Percentiles rank a stretch among this genome's conserved stretches.
Evolutionary conservation across 2,888 invertebrate species (phyloP).

Genomic region (Molanna angustata): DNA sequence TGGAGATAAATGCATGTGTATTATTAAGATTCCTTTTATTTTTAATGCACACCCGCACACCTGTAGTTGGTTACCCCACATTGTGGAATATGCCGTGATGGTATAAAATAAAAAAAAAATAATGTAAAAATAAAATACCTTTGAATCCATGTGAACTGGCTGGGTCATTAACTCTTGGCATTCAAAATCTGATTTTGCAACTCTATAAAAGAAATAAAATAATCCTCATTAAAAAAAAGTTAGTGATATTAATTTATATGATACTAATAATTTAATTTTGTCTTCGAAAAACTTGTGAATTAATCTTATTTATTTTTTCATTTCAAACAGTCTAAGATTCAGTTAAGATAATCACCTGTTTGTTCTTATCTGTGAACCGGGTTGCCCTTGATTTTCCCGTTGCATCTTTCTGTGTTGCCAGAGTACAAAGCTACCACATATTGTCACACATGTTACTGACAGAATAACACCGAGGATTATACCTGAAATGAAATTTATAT

Average conservation of each 20-base stretch:
- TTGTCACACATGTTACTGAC: constrained; percentile 45
- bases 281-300: no score
- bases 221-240: no score
- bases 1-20: no score
- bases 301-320: no score
- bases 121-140: constrained; percentile 20
- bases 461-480: constrained; percentile 50
- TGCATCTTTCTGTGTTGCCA: constrained; percentile 45
- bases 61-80: no score
- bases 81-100: no score
- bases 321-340: no score
- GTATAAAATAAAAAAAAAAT: neutral
- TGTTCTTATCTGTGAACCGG: constrained; percentile 11
- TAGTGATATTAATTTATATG: no score
- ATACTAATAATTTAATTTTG: no score
- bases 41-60: no score
- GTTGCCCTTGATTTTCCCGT: constrained; percentile 8
- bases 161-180: constrained; percentile 28
- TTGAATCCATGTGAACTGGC: constrained; percentile 21
- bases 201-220: constrained; percentile 22
- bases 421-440: constrained; percentile 46
- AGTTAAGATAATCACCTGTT: constrained; percentile 19
- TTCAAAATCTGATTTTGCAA: constrained; percentile 29
- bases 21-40: no score
- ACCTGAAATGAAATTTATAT: no score